Conservation (phyloP, 2,888 invertebrate genomes). For the Eremobia ochroleuca region DNA sequence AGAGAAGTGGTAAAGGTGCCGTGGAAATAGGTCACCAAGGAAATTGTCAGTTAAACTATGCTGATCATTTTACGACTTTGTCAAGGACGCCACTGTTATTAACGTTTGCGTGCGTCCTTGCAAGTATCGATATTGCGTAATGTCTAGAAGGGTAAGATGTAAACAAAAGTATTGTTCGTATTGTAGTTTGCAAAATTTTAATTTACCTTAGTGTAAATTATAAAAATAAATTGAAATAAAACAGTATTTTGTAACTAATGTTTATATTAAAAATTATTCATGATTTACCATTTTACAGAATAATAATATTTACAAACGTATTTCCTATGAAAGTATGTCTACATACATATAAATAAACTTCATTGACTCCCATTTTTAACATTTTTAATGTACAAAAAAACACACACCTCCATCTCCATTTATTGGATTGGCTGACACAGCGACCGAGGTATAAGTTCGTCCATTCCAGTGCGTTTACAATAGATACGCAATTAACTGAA, state of each 20-base stretch:
- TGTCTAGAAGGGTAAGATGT: slow-evolving; percentile 17
- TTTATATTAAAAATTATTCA: slow-evolving; percentile 90
- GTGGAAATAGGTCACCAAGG: slow-evolving; percentile 71
- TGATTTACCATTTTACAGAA: slow-evolving; percentile 91
- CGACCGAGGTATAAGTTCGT: slow-evolving; percentile 68
- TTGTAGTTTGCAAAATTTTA: not conserved
- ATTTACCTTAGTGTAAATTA: not conserved
- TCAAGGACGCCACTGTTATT: slow-evolving; percentile 59
- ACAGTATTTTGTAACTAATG: slow-evolving; percentile 89
- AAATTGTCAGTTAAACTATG: slow-evolving; percentile 30
- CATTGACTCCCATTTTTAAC: slow-evolving; percentile 88
- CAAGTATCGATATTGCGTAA: slow-evolving; percentile 34
- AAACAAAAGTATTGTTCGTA: slow-evolving; percentile 2
- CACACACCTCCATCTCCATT: slow-evolving; percentile 78
- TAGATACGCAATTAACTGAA: slow-evolving; percentile 31
- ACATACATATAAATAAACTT: slow-evolving; percentile 90
- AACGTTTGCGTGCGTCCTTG: slow-evolving; percentile 63
- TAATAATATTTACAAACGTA: slow-evolving; percentile 90
- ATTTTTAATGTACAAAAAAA: slow-evolving; percentile 86
- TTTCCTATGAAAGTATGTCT: slow-evolving; percentile 87
- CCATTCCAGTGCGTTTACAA: slow-evolving; percentile 19
- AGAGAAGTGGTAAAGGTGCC: slow-evolving; percentile 51
- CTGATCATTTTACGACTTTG: slow-evolving; percentile 50
- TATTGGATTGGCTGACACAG: slow-evolving; percentile 78
- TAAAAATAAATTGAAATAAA: slow-evolving; percentile 77